A percentile compares a stretch with the other conserved stretches of the same genome.
Evolutionary conservation across 2,113 vertebrate species (phyloP).

Genomic region (Ancistrus triradiatus): DNA sequence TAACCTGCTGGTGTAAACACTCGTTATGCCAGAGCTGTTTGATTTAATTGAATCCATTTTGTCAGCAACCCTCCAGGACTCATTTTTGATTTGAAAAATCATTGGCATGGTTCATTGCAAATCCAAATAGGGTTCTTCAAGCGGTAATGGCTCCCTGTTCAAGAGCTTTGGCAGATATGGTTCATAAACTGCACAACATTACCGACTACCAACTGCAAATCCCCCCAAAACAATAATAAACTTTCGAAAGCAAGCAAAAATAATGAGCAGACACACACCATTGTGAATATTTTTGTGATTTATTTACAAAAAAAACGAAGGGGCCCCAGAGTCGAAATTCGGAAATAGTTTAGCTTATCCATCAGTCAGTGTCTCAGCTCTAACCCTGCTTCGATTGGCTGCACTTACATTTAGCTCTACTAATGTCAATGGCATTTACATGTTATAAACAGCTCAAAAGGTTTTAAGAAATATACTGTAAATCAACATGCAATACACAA

Average conservation of each 20-base stretch:
- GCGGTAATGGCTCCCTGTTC: too few relatives aligned
- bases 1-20: too few relatives aligned
- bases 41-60: too few relatives aligned
- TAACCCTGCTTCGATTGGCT: constrained; percentile 23
- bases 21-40: too few relatives aligned
- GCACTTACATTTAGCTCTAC: constrained; percentile 33
- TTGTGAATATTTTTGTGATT: constrained; percentile 65
- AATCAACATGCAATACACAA: constrained; percentile 96
- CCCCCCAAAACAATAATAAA: too few relatives aligned
- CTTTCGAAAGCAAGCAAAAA: background rate
- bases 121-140: too few relatives aligned
- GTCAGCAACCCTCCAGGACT: too few relatives aligned
- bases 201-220: too few relatives aligned
- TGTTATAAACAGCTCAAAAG: constrained; percentile 86
- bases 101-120: too few relatives aligned
- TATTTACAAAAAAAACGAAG: constrained; percentile 90
- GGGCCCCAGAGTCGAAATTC: constrained; percentile 79
- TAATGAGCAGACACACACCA: constrained; percentile 28
- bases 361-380: constrained; percentile 61
- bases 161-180: too few relatives aligned
- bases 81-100: too few relatives aligned
- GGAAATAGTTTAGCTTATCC: constrained; percentile 87
- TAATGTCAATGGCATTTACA: constrained; percentile 59
- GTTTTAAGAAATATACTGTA: constrained; percentile 84
- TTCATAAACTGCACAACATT: too few relatives aligned